Percentiles rank a stretch among this genome's conserved stretches.
phyloP scores from a whole-genome alignment of 2,113 vertebrate species.

The Micromys minutus region DNA sequence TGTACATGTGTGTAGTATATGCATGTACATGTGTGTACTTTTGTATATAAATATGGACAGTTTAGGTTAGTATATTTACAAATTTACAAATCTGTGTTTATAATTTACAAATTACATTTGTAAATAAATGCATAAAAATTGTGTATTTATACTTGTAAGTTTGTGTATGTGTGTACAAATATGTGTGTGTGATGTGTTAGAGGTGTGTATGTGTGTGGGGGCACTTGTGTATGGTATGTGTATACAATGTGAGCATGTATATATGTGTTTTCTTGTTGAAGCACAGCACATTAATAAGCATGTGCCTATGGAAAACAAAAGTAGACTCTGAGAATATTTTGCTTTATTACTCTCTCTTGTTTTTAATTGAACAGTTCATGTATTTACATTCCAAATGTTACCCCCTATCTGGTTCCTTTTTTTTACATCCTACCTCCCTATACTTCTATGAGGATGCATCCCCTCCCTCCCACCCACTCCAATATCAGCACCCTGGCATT shows the following conservation, averaged over 20 bases:
- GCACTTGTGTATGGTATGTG: neutral
- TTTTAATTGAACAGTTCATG: too few relatives aligned
- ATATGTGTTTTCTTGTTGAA: neutral
- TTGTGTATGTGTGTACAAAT: neutral
- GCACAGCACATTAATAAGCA: neutral
- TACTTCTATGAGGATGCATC: too few relatives aligned
- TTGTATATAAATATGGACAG: neutral
- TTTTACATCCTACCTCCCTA: too few relatives aligned
- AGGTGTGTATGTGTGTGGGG: neutral
- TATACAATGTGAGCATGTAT: neutral
- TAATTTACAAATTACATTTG: too few relatives aligned
- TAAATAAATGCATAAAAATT: neutral
- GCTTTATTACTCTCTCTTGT: too few relatives aligned
- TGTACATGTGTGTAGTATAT: neutral
- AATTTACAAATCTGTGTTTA: too few relatives aligned
- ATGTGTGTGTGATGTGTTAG: neutral
- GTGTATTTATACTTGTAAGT: neutral
- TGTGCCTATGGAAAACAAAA: neutral
- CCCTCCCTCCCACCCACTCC: too few relatives aligned
- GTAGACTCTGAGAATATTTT: neutral
- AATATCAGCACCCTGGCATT: too few relatives aligned
- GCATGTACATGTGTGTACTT: neutral
- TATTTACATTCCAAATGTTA: too few relatives aligned
- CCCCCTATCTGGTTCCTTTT: too few relatives aligned
- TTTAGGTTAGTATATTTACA: neutral